These are phyloP conservation scores for Frieseomelitta varia DNA, from an alignment of 1,140 invertebrate species.

Conservation along the genomic window DNA sequence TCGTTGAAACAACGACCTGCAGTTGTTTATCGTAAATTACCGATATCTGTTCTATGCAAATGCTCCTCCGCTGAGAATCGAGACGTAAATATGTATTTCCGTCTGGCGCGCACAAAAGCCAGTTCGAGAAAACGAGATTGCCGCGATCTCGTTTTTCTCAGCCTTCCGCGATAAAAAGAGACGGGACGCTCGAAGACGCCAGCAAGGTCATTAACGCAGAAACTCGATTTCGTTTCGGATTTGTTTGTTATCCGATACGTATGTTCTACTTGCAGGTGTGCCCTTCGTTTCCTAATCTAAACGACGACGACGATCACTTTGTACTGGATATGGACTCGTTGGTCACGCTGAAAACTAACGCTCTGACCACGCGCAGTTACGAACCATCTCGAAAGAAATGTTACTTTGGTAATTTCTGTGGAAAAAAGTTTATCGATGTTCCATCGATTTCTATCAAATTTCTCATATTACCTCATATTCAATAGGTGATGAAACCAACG, in stretches of 20 bases:
- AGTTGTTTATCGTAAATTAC: conserved; percentile 9
- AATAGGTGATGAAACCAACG: conserved; percentile 71
- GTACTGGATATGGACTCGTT: conserved; percentile 77
- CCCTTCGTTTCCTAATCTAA: conserved; percentile 45
- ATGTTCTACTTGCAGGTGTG: conserved; percentile 57
- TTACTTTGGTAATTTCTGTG: conserved; percentile 69
- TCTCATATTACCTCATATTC: background rate
- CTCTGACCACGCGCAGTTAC: conserved; percentile 52
- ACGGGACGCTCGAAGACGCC: background rate
- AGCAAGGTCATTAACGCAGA: conserved; percentile 32
- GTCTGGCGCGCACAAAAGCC: background rate
- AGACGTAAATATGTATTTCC: background rate
- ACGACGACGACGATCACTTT: conserved; percentile 71
- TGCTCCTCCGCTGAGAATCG: background rate
- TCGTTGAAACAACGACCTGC: background rate
- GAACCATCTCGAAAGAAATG: conserved; percentile 73
- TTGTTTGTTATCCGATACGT: conserved; percentile 37
- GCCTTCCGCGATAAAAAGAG: background rate
- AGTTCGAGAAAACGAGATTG: background rate
- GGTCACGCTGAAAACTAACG: conserved; percentile 62
- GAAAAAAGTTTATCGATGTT: conserved; percentile 1
- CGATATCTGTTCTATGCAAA: background rate
- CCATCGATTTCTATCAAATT: background rate
- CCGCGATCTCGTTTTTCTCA: conserved; percentile 15
- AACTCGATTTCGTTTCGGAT: conserved; percentile 12